Base-by-base conservation (phyloP, 2,797 vertebrate species). In the Chelmon rostratus region DNA sequence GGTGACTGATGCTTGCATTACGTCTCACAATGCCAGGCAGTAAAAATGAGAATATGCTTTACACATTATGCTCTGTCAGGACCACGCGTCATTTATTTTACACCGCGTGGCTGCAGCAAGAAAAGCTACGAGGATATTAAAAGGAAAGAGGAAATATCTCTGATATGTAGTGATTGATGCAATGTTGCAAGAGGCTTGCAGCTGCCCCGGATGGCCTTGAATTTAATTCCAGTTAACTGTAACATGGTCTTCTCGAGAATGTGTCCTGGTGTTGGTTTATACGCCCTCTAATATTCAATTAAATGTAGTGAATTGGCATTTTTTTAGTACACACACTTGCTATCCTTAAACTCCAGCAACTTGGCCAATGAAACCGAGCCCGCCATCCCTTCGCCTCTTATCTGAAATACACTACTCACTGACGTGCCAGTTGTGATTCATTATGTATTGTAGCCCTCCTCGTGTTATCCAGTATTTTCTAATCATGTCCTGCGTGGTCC, bases 401-500 rank as follows among this genome's bases (percentile, higher is more conserved):
- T 77, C 58, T 83, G 52, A 69, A 74, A 81, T 23, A 35, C 78
- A 76, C 58, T 40, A 0, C 40, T 72, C 66, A 9, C 21, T 54
- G 33, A 76, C 71, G 72, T 19, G 74, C 73, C 65, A 40, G 78
- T 86, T 78, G 81, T 77, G 61, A 88, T 90, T 81, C 72, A 89
- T 86, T 82, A 84, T 66, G 53, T 79, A 79, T 65, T 33, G 28
- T 70, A 31, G 76, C 66, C 56, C 62, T 76, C 74, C 54, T 44
- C 5, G 35, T 84, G 77, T 82, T 86, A 47, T 84, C 87, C 73
- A 62, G 33, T 57, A 69, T 84, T 91, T 90, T 91, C 78, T 79
- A 87, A 88, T 91, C 82, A 85, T 78, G 79, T 81, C 78, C 50
- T 79, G 80, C 83, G 78, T 23, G 81, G 86, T 85, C 82, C 52